A percentile compares a stretch with the other conserved stretches of the same genome.
These are phyloP conservation scores for Eristalis pertinax DNA, from an alignment of 2,888 invertebrate species.

Conservation along the genomic window DNA sequence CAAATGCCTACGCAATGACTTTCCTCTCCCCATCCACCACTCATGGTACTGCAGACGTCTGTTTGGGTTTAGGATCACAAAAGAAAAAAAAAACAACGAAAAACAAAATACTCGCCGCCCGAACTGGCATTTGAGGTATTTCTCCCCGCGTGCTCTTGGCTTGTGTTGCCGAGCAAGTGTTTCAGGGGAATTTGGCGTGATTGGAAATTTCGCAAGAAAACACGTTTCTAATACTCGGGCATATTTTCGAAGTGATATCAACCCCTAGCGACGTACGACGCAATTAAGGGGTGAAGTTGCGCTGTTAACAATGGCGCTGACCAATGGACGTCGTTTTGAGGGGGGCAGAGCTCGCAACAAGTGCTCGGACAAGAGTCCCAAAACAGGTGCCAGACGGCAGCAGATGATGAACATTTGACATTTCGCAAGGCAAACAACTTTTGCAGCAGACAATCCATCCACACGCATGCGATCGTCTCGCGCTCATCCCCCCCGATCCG, in stretches of 20 bases:
- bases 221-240: constrained; percentile 46
- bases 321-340: too few species aligned
- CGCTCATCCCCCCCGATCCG: neutral
- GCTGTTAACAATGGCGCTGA: constrained; percentile 36
- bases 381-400: neutral
- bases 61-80: neutral
- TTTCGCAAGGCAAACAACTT: constrained; percentile 42
- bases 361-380: neutral
- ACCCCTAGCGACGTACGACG: constrained; percentile 30
- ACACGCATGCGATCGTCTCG: constrained; percentile 11
- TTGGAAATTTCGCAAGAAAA: neutral
- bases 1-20: constrained; percentile 3
- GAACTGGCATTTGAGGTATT: neutral
- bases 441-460: constrained; percentile 15
- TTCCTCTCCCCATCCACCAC: neutral
- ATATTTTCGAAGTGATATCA: constrained; percentile 59
- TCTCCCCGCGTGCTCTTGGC: constrained; percentile 1
- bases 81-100: neutral
- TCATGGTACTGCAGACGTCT: neutral
- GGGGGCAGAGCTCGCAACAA: neutral
- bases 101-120: neutral
- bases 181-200: constrained; percentile 24
- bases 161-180: neutral
- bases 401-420: constrained; percentile 10
- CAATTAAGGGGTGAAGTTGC: constrained; percentile 31